phyloP scores from a whole-genome alignment of 1,140 invertebrate species.

The Akabosia matsudoensis region DNA sequence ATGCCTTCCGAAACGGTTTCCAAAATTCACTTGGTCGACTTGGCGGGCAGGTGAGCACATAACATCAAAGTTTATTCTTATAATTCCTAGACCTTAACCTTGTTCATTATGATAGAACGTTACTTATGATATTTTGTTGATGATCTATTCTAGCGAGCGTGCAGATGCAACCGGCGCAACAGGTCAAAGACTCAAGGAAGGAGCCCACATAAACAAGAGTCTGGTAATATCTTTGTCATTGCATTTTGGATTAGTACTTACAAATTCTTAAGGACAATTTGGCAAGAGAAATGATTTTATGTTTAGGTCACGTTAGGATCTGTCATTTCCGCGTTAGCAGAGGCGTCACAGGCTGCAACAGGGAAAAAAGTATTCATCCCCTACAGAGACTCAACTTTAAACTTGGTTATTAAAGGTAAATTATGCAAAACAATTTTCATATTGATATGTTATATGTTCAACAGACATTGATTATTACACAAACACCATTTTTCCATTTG shows the following conservation, averaged over 20 bases:
- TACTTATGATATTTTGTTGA: too few species aligned
- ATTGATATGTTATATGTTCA: too few species aligned
- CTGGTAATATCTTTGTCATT: too few species aligned
- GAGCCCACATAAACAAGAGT: slow-evolving; percentile 89
- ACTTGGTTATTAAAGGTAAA: slow-evolving; percentile 58
- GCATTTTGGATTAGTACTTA: slow-evolving; percentile 50
- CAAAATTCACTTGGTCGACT: slow-evolving; percentile 81
- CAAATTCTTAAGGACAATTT: slow-evolving; percentile 53
- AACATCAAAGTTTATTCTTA: too few species aligned
- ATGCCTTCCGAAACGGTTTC: slow-evolving; percentile 84
- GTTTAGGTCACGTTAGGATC: slow-evolving; percentile 84
- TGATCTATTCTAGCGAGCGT: slow-evolving; percentile 67
- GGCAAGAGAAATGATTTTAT: too few species aligned
- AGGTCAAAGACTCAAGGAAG: slow-evolving; percentile 80
- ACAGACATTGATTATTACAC: too few species aligned
- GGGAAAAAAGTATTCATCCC: slow-evolving; percentile 72
- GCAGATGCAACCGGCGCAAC: slow-evolving; percentile 82
- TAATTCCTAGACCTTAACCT: too few species aligned
- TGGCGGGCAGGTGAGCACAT: slow-evolving; percentile 78
- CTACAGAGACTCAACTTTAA: slow-evolving; percentile 76
- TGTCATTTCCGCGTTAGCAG: slow-evolving; percentile 81
- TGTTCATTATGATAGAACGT: too few species aligned
- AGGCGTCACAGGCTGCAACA: slow-evolving; percentile 30
- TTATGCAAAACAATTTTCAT: too few species aligned
- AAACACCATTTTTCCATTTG: too few species aligned